Base-by-base conservation (phyloP, 2,888 invertebrate species). In the Hoplodrina ambigua region DNA sequence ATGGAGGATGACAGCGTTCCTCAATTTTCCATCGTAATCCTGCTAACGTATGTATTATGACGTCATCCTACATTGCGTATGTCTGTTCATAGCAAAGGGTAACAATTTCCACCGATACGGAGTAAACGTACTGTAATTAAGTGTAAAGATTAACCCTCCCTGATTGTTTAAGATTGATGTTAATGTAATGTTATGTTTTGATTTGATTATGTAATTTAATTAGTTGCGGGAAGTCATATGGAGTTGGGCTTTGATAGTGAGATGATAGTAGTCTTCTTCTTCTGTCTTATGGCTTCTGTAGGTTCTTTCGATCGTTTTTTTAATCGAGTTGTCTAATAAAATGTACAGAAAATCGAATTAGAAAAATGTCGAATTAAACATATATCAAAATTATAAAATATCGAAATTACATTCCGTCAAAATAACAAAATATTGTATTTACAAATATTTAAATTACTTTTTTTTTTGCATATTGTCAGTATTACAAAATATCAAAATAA, bases 21-120 rank as follows among this genome's bases (percentile, higher is more conserved):
- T 78, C 37, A 57, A 65, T 57, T 60, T 56, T 58, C 56, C 55
- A 52, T n/a, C 37, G 8, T 68, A 74, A 81, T 78, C 65, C 69
- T 60, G 10, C 46, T 17, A 37, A 17, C 52, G 33, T 64, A 33
- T 25, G 19, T 78, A 58, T 57, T 17, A 69, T 67, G 41, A 17
- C 49, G 57, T 58, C 50, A 62, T 46, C 46, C 50, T 54, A 58
- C 61, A 64, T 49, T 25, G 17, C 49, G 20, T 54, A 52, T 11
- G 37, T 54, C 17, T 57, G 30, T 25, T 65, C 55, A 33, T 54
- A 44, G 30, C 17, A 44, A 56, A 20, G 44, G 81, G 54, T 58
- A 65, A 78, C 72, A 44, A 72, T 72, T 66, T 67, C 17, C 20
- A 37, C 63, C 65, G 61, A 80, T 60, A 66, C 44, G 20, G 69